Evolutionary conservation across 2,797 vertebrate genomes (phyloP), one percentile per base, ranked within the genome.

Genomic region (Rhabdomys pumilio): DNA sequence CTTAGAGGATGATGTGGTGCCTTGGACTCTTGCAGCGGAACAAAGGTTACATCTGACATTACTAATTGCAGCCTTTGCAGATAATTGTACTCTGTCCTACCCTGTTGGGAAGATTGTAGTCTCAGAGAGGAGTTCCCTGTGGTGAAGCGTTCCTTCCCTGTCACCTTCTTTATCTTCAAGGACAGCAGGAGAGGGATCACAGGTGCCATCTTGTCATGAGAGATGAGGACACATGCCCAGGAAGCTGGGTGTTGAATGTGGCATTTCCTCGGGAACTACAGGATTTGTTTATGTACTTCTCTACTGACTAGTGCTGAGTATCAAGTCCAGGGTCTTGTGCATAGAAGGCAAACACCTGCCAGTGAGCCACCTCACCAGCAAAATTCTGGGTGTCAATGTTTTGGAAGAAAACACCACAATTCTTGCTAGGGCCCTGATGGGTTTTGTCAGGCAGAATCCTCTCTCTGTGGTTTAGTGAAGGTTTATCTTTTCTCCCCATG

Each of bases 11-110:
- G 59, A 29, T n/a, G 11, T 6, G 1, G 5, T 41, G 57, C 86
- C 86, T 90, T 41, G 38, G 38, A 93, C 15, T 72, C 84, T 94
- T 10, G 3, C 14, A 26, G 4, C 1, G 24, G 92, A 94, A 91
- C 86, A 96, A 97, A 97, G 86, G 75, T 89, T 87, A 84, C 65
- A 69, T 59, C 69, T 95, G 95, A 86, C 86, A n/a, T 59, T 44
- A 19, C 22, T 97, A 89, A 95, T 67, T 95, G 41, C 76, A 91
- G 76, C 38, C 76, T 94, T 94, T 75, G 38, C n/a, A 84, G 87
- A 75, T 73, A 72, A 94, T 81, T 91, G 24, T 31, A 57, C 44
- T 95, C 84, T 86, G 72, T 93, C 65, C n/a, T 29, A 34, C 69
- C 22, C 69, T 29, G 3, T 59, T 65, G 57, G 44, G 67, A 63